Evolutionary conservation across 2,113 vertebrate genomes (phyloP), one percentile per base, ranked within the genome.

Genomic region (Bostrychus sinensis): DNA sequence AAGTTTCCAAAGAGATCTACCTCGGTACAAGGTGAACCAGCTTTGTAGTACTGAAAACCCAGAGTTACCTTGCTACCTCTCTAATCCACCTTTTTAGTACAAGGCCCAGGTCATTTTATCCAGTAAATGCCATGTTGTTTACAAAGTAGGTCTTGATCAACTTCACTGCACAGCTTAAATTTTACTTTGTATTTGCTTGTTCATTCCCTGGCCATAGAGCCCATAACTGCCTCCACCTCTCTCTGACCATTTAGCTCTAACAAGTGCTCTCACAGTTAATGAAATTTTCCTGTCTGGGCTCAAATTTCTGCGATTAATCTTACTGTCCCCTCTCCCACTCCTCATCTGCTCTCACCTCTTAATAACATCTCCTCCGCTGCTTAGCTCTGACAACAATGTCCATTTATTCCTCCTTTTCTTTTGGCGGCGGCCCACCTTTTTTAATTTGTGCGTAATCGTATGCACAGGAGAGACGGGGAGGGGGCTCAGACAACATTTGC

Each of bases 281-380:
- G 85, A 88, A 90, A 88, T 88, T 81, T 89, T 64, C 82, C 75
- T 75, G 88, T 90, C 88, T 86, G 56, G 72, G 78, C 84, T 82
- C 80, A 88, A 88, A 89, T 89, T 88, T 84, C 82, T 75, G 69
- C 79, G 12, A 90, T 90, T 90, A 88, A 90, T 88, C 87, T 87
- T 84, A 64, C 81, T 63, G 70, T 74, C 72, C 77, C 68, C 70
- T 70, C 69, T 73, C 70, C 79, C 81, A 84, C 86, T 82, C 83
- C 80, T 87, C 73, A 65, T 81, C 63, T 65, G 14, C 7, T 69
- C 80, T 85, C 77, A 84, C 78, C 78, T 84, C 80, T 82, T 86
- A 81, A 83, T 82, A 82, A 66, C 75, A 54, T 56, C 48, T 38
- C 50, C 51, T 58, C 57, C 56, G 45, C 20, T 64, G 26, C 37